Evolutionary conservation across 53 echinoderm and acorn worm species (phyloP).

Genomic region (Paracentrotus lividus): DNA sequence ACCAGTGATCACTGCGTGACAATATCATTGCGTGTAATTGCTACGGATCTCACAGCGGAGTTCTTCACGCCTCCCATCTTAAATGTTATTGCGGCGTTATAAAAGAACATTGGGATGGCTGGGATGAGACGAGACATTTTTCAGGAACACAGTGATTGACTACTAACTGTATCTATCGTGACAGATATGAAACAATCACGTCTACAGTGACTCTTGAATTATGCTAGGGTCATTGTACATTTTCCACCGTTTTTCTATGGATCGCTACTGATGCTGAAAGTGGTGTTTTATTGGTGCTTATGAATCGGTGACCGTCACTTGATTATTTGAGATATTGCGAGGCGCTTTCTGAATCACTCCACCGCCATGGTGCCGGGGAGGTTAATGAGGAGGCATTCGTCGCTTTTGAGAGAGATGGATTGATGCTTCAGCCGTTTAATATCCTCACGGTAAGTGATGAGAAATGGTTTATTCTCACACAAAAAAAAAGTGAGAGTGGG

Average conservation of each 20-base stretch:
- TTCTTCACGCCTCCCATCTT: background rate
- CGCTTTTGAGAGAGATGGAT: no score
- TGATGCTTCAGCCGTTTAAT: background rate
- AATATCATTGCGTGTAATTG: background rate
- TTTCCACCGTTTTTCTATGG: background rate
- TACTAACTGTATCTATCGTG: background rate
- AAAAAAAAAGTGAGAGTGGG: background rate
- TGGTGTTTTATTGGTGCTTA: conserved; percentile 12
- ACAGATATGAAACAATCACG: conserved; percentile 27
- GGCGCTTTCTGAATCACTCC: background rate
- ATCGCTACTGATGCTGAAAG: background rate
- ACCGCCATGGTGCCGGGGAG: background rate
- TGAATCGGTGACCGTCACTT: background rate
- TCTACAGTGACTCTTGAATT: background rate
- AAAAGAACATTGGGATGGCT: background rate
- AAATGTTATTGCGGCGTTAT: background rate
- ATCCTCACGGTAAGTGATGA: background rate
- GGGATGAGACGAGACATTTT: background rate
- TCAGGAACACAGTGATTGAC: background rate
- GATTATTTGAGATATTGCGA: conserved; percentile 3
- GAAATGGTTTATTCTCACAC: background rate
- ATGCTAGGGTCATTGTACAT: conserved; percentile 9
- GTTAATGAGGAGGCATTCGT: background rate
- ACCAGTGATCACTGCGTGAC: background rate
- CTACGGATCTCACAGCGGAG: background rate